Base-by-base conservation (phyloP, 2,113 vertebrate genomes). In the Bostrychus sinensis region DNA sequence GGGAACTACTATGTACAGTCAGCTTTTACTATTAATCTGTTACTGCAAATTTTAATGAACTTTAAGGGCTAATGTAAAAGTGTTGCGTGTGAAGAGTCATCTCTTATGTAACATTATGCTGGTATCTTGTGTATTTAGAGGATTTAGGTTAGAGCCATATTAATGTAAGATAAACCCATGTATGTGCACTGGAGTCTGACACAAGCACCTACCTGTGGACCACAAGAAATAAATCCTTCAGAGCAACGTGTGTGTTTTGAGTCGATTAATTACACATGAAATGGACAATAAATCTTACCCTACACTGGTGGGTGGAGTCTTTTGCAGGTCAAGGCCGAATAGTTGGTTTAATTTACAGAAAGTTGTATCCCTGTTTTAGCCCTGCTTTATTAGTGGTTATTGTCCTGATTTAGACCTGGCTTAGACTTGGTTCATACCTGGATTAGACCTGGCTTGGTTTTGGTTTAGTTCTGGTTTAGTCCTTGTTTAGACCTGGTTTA, bases 211-310 rank as follows among this genome's bases (percentile, higher is more conserved):
- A n/a, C n/a, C n/a, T n/a, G n/a, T 5, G 20, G 14, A 61, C 28
- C 4, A n/a, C n/a, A 65, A 5, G 6, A 66, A 72, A 81, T 84
- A 77, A 78, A 79, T 53, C 16, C 19, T 4, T 50, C 11, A 42
- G 16, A 66, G 23, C 37, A 14, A 1, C 7, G 14, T 16, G 8
- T 1, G 43, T 37, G 12, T 53, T 50, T 26, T 4, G 7, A 3
- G 10, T 48, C 10, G 7, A 20, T 43, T 20, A 17, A 8, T 10
- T 8, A 10, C 19, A 11, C 13, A 12, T 45, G 10, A 22, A 10
- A 45, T 12, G 5, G 2, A 12, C 7, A 10, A 34, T 34, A 34
- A 34, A 34, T 34, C 7, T 8, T 7, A 34, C 11, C 32, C 32
- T 8, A 34, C 32, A 7, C 1, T 34, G n/a, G 32, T 34, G 11